phyloP scores from a whole-genome alignment of 2,888 invertebrate genomes.

The Volucella bombylans region DNA sequence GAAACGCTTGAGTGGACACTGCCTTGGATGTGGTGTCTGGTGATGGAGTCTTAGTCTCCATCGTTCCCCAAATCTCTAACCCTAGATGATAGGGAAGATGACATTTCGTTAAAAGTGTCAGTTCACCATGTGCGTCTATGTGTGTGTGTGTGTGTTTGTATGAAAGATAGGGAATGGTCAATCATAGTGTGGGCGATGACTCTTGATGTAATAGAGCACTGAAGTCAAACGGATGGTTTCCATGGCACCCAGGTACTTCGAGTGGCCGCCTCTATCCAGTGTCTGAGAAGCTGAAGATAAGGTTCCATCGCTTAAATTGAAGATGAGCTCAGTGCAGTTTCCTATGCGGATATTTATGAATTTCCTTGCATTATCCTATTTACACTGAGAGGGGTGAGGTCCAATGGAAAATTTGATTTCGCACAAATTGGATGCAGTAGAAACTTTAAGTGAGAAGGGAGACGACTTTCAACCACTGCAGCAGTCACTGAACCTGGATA shows the following conservation, averaged over 20 bases:
- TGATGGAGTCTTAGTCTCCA: neutral
- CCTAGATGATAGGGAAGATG: slow-evolving; percentile 14
- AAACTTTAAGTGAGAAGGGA: neutral
- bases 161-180: slow-evolving; percentile 4
- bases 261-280: slow-evolving; percentile 23
- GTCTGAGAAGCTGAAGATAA: slow-evolving; percentile 24
- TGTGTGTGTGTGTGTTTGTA: neutral
- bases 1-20: slow-evolving; percentile 71
- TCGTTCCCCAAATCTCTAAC: slow-evolving; percentile 14
- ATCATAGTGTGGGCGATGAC: neutral
- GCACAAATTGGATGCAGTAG: slow-evolving; percentile 57
- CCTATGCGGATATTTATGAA: slow-evolving; percentile 69
- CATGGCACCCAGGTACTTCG: slow-evolving; percentile 28
- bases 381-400: slow-evolving; percentile 18
- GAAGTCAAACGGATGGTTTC: slow-evolving; percentile 39
- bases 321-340: slow-evolving; percentile 26
- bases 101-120: slow-evolving; percentile 45
- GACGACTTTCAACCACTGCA: neutral
- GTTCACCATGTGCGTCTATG: slow-evolving; percentile 23
- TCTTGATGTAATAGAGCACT: slow-evolving; percentile 14
- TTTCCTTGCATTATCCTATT: slow-evolving; percentile 54
- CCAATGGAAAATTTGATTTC: slow-evolving; percentile 52
- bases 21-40: slow-evolving; percentile 42
- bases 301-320: neutral
- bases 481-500: slow-evolving; percentile 52